Evolutionary conservation across 1,140 invertebrate genomes (phyloP), one percentile per base, ranked within the genome.

Genomic region (Triops cancriformis): DNA sequence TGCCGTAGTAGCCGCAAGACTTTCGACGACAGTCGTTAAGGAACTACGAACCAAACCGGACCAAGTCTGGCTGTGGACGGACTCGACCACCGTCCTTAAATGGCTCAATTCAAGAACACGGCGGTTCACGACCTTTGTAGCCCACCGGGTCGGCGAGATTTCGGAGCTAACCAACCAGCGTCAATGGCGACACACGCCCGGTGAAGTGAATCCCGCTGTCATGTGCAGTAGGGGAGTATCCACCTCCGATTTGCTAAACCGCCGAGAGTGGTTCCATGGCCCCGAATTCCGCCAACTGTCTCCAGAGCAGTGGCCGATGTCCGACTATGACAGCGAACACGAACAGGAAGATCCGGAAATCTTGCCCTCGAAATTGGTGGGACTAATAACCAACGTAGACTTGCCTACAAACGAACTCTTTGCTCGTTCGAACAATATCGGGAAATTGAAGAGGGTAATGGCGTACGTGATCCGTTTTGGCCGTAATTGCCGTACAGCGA

Each of bases 1-100:
- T 14, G 82, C 83, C 9, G 75, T 81, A 3, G 82, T 85, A 4
- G 83, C 81, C 27, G 80, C 81, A 23, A 72, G 84, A 77, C 77
- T 84, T 10, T 79, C 75, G 12, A 14, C 81, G 76, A 26, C 77
- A 79, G 9, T 81, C 0, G 51, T 26, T 26, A 6, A n/a, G 1
- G 74, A 73, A 27, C 73, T 77, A 11, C n/a, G 72, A 31, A 18
- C 77, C 26, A 76, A 43, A 41, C n/a, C 76, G 26, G 78, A 76
- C 11, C 37, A 18, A 11, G 11, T 31, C 5, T 14, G 5, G 5
- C 45, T 76, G 28, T 78, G 77, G 77, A 45, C 7, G 1, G 79
- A 80, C 43, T 79, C 79, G 10, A 79, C 73, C 3, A 79, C 79
- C 11, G 79, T 77, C n/a, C 73, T 79, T 14, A 23, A 45, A 1